Conservation (phyloP, 2,113 vertebrate genomes). For the Anthoscopus minutus region DNA sequence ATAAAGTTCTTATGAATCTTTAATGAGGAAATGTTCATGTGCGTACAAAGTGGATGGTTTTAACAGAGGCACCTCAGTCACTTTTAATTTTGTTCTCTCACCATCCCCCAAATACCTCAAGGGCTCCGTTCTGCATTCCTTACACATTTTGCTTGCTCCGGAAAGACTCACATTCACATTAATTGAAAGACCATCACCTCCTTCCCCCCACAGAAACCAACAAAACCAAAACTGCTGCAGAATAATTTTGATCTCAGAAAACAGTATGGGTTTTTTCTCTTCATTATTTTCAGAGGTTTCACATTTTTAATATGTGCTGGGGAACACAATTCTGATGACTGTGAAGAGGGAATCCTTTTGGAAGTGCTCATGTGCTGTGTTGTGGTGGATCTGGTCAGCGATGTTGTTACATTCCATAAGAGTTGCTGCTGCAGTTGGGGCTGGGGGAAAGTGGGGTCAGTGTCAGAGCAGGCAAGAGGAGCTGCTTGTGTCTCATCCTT, state of each 20-base stretch:
- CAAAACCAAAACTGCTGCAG: neutral
- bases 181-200: neutral
- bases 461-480: neutral
- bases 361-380: neutral
- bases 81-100: conserved; percentile 26
- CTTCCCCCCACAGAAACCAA: neutral
- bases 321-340: neutral
- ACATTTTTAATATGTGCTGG: neutral
- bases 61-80: conserved; percentile 17
- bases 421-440: neutral
- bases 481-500: accelerated
- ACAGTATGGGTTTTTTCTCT: neutral
- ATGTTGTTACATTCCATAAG: neutral
- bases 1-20: conserved; percentile 46
- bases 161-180: neutral
- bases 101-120: conserved; percentile 53
- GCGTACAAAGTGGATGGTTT: neutral
- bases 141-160: neutral
- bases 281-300: neutral
- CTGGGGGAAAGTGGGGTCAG: neutral
- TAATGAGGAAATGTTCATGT: conserved; percentile 26
- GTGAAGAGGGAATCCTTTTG: neutral
- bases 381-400: neutral
- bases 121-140: conserved; percentile 44
- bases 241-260: neutral